Conservation (phyloP, 2,888 invertebrate species). For the Timandra comae region DNA sequence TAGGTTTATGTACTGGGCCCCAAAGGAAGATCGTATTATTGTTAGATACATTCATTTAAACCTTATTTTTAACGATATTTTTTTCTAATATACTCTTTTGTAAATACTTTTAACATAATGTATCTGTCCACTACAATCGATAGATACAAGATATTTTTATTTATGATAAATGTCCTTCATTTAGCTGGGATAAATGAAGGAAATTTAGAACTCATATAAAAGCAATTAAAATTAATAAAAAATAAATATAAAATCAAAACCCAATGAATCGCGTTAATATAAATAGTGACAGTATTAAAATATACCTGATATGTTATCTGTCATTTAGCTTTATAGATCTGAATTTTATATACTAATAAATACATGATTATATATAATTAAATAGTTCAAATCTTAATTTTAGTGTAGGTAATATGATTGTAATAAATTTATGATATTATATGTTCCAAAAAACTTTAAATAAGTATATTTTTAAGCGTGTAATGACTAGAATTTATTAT, state of each 20-base stretch:
- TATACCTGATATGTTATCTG: too few species aligned
- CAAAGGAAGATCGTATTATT: conserved; percentile 44
- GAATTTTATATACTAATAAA: too few species aligned
- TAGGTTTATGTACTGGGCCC: conserved; percentile 43
- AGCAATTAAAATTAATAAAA: conserved; percentile 4
- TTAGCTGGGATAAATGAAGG: conserved; percentile 67
- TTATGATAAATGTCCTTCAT: conserved; percentile 45
- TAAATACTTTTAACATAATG: conserved; percentile 38
- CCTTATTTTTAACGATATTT: conserved; percentile 48
- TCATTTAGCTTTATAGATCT: too few species aligned
- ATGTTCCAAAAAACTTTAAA: too few species aligned
- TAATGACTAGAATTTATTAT: too few species aligned
- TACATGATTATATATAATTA: too few species aligned
- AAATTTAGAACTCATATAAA: conserved; percentile 42
- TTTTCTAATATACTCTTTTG: conserved; percentile 49
- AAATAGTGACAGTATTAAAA: neutral
- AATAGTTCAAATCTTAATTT: too few species aligned
- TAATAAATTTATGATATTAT: too few species aligned
- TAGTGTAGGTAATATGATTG: too few species aligned
- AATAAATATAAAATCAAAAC: neutral
- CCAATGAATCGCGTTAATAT: neutral
- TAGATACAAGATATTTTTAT: conserved; percentile 13
- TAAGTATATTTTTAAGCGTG: too few species aligned
- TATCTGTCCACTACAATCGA: conserved; percentile 20
- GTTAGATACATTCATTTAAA: conserved; percentile 39